A percentile compares a stretch with the other conserved stretches of the same genome.
phyloP scores from a whole-genome alignment of 2,113 vertebrate genomes.

The Canis aureus region DNA sequence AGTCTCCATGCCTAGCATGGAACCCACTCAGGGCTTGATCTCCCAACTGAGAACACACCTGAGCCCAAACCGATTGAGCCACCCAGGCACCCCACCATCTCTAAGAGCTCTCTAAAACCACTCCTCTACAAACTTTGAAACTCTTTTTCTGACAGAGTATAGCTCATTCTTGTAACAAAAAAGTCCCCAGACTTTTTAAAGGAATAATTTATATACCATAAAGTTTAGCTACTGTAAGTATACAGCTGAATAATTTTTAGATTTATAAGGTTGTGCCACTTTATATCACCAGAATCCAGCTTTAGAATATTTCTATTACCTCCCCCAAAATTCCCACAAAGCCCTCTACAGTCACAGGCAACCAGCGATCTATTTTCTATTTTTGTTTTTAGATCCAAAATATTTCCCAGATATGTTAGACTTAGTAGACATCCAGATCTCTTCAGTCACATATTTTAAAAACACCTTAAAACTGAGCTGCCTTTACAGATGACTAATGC shows the following conservation, averaged over 20 bases:
- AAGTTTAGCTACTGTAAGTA: not conserved
- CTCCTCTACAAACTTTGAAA: not conserved
- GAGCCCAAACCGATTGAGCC: not conserved
- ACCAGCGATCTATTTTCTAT: not conserved
- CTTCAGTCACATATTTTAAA: constrained; percentile 10
- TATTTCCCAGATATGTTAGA: constrained; percentile 1
- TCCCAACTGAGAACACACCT: not conserved
- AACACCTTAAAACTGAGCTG: not conserved
- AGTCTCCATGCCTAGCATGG: not conserved
- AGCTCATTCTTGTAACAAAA: not conserved
- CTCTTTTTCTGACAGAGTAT: not conserved
- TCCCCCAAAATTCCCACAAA: not conserved
- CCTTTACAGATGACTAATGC: not conserved
- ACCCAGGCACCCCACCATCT: not conserved
- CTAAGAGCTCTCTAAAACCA: not conserved
- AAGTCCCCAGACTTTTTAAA: not conserved
- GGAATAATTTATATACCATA: not conserved
- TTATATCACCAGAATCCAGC: not conserved
- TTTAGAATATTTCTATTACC: constrained; percentile 31
- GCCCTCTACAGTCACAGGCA: not conserved
- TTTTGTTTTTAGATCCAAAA: not conserved
- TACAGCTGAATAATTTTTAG: not conserved
- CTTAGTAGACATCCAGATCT: not conserved
- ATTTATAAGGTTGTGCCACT: not conserved
- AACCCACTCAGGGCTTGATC: not conserved